Conservation (phyloP, 1,140 invertebrate species). For the Calycopis cecrops region DNA sequence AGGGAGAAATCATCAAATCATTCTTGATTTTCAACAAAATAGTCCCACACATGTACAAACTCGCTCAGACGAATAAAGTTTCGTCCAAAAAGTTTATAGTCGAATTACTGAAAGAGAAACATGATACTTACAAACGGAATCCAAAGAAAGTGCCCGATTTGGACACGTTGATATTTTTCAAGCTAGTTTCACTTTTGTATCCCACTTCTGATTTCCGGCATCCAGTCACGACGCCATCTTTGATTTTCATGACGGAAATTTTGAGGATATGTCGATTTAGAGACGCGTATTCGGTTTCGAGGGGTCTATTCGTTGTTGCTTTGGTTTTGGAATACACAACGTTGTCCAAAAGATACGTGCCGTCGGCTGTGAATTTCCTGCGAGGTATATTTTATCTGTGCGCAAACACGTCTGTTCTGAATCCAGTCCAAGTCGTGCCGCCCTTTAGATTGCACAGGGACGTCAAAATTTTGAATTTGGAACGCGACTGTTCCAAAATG, state of each 20-base stretch:
- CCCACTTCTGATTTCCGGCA: conserved; percentile 93
- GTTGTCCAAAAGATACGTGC: conserved; percentile 88
- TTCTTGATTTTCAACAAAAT: conserved; percentile 80
- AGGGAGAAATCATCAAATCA: conserved; percentile 69
- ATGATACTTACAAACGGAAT: conserved; percentile 79
- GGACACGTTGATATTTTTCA: conserved; percentile 87
- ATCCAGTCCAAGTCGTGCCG: conserved; percentile 77
- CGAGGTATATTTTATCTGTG: conserved; percentile 80
- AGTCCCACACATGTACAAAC: conserved; percentile 82
- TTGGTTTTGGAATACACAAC: conserved; percentile 86
- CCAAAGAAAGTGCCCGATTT: conserved; percentile 80
- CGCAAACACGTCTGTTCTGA: conserved; percentile 75
- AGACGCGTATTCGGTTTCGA: conserved; percentile 80
- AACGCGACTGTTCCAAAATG: conserved; percentile 61
- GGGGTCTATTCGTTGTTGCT: conserved; percentile 86
- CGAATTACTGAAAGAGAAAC: conserved; percentile 85
- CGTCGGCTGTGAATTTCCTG: conserved; percentile 86
- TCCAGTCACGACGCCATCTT: conserved; percentile 87
- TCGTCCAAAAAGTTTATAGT: conserved; percentile 79
- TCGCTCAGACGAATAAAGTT: conserved; percentile 82
- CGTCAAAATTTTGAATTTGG: conserved; percentile 75
- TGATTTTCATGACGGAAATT: conserved; percentile 90
- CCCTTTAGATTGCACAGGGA: conserved; percentile 78
- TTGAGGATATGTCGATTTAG: conserved; percentile 79
- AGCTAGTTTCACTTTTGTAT: conserved; percentile 85